These are phyloP conservation scores for Adelges cooleyi DNA, from an alignment of 1,140 invertebrate genomes.

Conservation along the genomic window DNA sequence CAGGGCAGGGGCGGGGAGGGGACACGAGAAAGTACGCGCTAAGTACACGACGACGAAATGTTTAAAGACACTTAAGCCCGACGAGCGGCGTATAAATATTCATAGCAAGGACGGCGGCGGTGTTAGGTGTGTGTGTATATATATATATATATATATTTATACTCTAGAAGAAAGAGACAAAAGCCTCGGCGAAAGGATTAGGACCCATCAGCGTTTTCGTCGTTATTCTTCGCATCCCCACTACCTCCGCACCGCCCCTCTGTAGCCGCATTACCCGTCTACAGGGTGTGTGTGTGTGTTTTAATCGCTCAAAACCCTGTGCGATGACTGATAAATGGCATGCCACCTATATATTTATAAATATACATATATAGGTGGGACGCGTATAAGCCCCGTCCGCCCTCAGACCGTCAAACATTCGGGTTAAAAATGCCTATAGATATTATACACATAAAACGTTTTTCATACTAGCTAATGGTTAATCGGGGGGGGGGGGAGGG, in stretches of 20 bases:
- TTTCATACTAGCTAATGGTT: no score
- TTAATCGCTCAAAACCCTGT: constrained; percentile 21
- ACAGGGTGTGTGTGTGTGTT: neutral
- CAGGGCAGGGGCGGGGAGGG: neutral
- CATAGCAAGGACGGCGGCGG: neutral
- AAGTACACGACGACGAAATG: constrained; percentile 26
- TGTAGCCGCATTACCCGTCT: neutral
- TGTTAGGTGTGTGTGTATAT: neutral
- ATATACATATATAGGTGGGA: no score
- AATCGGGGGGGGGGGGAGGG: neutral
- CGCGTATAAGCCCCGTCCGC: no score
- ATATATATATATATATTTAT: neutral
- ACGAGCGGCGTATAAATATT: constrained; percentile 26
- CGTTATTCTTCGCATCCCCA: neutral
- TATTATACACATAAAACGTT: no score
- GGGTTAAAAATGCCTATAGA: neutral
- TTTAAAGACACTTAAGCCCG: constrained; percentile 28
- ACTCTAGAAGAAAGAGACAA: constrained; percentile 1
- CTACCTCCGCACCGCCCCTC: neutral
- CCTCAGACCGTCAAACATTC: neutral
- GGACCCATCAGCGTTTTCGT: constrained; percentile 24
- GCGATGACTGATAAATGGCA: constrained; percentile 18
- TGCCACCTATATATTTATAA: no score
- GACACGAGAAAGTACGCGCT: constrained; percentile 18
- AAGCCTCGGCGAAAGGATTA: constrained; percentile 22